phyloP scores from a whole-genome alignment of 2,797 vertebrate species.

The Pseudocheirus occidentalis region DNA sequence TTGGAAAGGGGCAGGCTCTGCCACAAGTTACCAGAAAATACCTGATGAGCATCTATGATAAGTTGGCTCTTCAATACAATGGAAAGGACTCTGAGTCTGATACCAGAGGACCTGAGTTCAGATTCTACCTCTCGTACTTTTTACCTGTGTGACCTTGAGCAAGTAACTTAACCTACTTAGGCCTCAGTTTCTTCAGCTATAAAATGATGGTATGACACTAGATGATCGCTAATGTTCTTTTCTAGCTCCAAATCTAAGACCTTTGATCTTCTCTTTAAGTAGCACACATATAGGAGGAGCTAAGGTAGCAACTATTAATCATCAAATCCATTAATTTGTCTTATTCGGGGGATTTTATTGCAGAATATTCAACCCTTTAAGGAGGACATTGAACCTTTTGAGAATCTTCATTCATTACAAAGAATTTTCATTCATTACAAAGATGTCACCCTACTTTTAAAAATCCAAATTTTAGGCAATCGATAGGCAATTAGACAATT shows the following conservation, averaged over 20 bases:
- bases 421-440: not conserved
- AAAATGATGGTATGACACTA: not conserved
- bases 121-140: not conserved
- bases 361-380: not conserved
- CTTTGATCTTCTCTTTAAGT: not conserved
- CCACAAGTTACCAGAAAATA: not conserved
- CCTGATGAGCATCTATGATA: not conserved
- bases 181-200: not conserved
- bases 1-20: not conserved
- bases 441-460: not conserved
- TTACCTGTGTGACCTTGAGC: not conserved
- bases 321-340: not conserved
- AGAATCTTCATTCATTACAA: not conserved
- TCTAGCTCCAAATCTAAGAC: not conserved
- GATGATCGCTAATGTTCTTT: not conserved
- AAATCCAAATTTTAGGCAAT: not conserved
- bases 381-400: slow-evolving; percentile 17
- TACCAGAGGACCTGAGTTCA: not conserved
- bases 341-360: not conserved
- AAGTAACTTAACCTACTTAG: not conserved
- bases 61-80: not conserved
- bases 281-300: not conserved
- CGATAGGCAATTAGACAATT: not conserved
- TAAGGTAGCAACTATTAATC: not conserved
- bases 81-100: not conserved